Percentiles rank a stretch among this genome's conserved stretches.
These are phyloP conservation scores for Batillaria attramentaria DNA, from an alignment of 1,140 invertebrate species.

Conservation along the genomic window DNA sequence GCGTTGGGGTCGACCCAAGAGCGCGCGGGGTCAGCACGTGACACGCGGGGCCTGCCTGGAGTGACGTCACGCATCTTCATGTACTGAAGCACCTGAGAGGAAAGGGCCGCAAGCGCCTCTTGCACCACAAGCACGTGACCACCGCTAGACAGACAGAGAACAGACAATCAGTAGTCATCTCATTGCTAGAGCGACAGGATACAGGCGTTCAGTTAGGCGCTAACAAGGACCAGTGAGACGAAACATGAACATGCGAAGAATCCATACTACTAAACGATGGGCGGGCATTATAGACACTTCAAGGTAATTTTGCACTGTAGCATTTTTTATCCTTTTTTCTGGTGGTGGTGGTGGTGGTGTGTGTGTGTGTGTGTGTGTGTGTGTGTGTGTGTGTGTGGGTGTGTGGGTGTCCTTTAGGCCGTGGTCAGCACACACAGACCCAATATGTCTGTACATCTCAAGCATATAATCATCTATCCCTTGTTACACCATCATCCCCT, in stretches of 20 bases:
- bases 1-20: conserved; percentile 22
- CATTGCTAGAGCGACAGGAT: no score
- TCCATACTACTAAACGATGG: neutral
- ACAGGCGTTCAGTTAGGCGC: no score
- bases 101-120: conserved; percentile 51
- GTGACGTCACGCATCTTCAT: conserved; percentile 46
- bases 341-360: no score
- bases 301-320: no score
- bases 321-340: no score
- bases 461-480: neutral
- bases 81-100: conserved; percentile 48
- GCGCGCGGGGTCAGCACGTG: conserved; percentile 19
- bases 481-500: neutral
- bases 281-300: neutral
- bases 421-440: neutral
- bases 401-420: neutral
- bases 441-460: neutral
- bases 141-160: no score
- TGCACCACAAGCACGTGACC: conserved; percentile 31
- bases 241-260: no score
- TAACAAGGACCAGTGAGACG: no score
- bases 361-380: no score
- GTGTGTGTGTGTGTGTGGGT: no score
- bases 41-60: conserved; percentile 43
- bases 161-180: no score